Evolutionary conservation across 2,113 vertebrate genomes (phyloP), one percentile per base, ranked within the genome.

Genomic region (Strix uralensis): DNA sequence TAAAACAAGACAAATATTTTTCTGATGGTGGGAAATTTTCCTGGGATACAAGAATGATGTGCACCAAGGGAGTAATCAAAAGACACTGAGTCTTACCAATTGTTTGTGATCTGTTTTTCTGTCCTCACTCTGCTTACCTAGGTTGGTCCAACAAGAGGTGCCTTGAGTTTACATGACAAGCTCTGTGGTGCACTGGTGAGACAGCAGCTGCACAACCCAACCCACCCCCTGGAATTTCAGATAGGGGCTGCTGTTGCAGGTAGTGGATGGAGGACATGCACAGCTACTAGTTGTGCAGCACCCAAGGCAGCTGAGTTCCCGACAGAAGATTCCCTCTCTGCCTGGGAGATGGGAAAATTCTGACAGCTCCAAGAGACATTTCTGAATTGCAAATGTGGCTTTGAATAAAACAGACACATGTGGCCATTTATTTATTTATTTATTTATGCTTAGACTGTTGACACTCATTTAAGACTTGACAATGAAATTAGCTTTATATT

Each of bases 231-330:
- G 0, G 0, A n/a, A 81, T 78, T 86, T 77, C 51, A 73, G 71
- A n/a, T 9, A 22, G 10, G 22, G n/a, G 58, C 62, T 57, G 67
- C 36, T 61, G 18, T 11, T 71, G 65, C 38, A 27, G 32, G 42
- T n/a, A 32, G 38, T 10, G 38, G n/a, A 26, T n/a, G 5, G 30
- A 83, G 32, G 36, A 52, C 54, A 44, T 34, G 26, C n/a, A 23
- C 15, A 38, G 78, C 36, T 74, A 57, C 29, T 7, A 8, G 16
- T 4, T 69, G 27, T 16, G 18, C 44, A 77, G 66, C 46, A 80
- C 25, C 5, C 1, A 0, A 62, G 17, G 47, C 1, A 9, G 46
- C 6, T 0, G 2, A 8, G 44, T 51, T 77, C 11, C 40, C 1
- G 0, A 23, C 16, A 51, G 38, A 46, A 75, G 34, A 63, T 72